Evolutionary conservation across 2,113 vertebrate species (phyloP), one percentile per base, ranked within the genome.

Genomic region (Microcebus lehilahytsara): DNA sequence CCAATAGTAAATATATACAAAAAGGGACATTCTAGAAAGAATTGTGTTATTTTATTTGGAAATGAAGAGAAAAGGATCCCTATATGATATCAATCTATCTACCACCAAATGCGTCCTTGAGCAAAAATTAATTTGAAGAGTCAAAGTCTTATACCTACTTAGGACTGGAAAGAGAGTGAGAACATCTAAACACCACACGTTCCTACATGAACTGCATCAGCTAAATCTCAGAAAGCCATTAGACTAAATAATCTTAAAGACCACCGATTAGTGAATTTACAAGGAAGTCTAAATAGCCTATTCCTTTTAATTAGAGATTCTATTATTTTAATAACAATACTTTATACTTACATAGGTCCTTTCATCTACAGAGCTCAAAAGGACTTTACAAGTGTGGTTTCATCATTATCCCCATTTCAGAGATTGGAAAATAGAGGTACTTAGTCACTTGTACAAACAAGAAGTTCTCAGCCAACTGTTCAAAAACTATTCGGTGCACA

Each of bases 301-400:
- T 95, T 96, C 96, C 98, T 98, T 98, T 97, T 97, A 97, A 98
- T 98, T 97, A 98, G 75, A 94, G 92, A 97, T 98, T 98, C 97
- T 97, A 98, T 98, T 98, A 98, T 98, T 96, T 98, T 98, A 98
- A 98, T 98, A 97, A 98, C 98, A 98, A 98, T 98, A 96, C 97
- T 98, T 97, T 89, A 96, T 75, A 79, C 96, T 97, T 53, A 74
- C 77, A 66, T 19, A 81, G 74, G 40, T 62, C 81, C 97, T 98
- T 98, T 98, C 97, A 98, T 98, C 97, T 98, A 81, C 42, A 62
- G 88, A 95, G 62, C 96, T 98, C 96, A 97, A 97, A 97, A 98
- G 92, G 62, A 89, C 89, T 97, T 98, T 97, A 97, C 96, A 96
- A 97, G 94, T 96, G 80, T 51, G 88, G 96, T 96, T 98, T 94